phyloP scores from a whole-genome alignment of 2,888 invertebrate genomes.

The Rhopalosiphum nymphaeae region DNA sequence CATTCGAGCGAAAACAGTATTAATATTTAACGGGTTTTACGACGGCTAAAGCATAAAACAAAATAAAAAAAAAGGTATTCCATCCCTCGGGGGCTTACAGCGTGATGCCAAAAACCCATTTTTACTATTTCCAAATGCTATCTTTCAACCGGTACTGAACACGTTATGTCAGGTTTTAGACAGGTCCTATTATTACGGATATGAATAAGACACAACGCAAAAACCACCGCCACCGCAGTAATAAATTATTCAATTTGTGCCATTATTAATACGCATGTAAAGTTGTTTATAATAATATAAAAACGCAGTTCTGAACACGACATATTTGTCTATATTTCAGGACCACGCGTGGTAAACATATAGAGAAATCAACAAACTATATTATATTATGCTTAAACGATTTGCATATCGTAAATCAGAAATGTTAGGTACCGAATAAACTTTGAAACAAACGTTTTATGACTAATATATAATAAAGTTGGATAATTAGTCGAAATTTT shows the following conservation, averaged over 20 bases:
- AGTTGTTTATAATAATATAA: neutral
- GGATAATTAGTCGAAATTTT: conserved; percentile 34
- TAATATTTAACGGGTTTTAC: conserved; percentile 54
- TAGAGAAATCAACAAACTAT: conserved; percentile 1
- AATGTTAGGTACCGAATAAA: neutral
- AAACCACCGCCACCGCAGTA: neutral
- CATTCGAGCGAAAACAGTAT: conserved; percentile 41
- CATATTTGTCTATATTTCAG: neutral
- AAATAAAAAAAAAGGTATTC: neutral
- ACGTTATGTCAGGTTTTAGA: conserved; percentile 38
- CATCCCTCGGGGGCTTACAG: conserved; percentile 33
- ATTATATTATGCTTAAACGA: neutral
- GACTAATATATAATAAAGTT: conserved; percentile 54
- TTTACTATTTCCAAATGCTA: conserved; percentile 7
- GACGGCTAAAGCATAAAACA: neutral
- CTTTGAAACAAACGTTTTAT: conserved; percentile 45
- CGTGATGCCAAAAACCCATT: conserved; percentile 28
- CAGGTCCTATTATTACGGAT: neutral
- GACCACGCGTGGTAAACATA: neutral
- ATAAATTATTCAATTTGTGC: conserved; percentile 34
- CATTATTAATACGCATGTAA: neutral
- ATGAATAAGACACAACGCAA: neutral
- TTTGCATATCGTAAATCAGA: conserved; percentile 26
- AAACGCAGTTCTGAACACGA: neutral
- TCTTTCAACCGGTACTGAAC: conserved; percentile 4